phyloP scores from a whole-genome alignment of 2,888 invertebrate species.

The Drosophila lutescens region DNA sequence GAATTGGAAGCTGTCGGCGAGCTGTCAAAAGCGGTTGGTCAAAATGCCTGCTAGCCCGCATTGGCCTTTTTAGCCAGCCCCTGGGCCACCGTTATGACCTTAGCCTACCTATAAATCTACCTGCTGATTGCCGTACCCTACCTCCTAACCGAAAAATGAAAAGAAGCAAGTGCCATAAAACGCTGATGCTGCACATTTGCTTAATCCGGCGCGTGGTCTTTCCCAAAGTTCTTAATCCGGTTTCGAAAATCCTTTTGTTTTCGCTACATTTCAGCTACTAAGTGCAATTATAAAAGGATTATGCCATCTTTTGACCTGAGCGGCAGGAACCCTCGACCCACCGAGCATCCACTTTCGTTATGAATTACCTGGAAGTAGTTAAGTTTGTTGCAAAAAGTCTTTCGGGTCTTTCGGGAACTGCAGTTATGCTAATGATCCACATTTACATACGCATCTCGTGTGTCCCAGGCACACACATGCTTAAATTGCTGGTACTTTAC shows the following conservation, averaged over 20 bases:
- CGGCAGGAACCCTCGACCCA: background rate
- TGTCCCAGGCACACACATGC: conserved; percentile 30
- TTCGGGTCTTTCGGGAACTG: conserved; percentile 6
- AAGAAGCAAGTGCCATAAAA: conserved; percentile 51
- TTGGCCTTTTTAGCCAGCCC: conserved; percentile 21
- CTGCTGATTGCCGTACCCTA: conserved; percentile 2
- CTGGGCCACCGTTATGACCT: conserved; percentile 32
- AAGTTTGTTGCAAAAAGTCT: conserved; percentile 38
- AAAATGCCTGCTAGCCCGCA: conserved; percentile 26
- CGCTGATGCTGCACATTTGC: conserved; percentile 70
- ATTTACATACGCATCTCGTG: conserved; percentile 8
- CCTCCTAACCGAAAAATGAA: conserved; percentile 2
- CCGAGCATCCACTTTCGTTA: conserved; percentile 48
- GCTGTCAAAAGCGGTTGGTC: conserved; percentile 61
- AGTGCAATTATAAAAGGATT: conserved; percentile 79
- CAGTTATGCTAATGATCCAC: conserved; percentile 36
- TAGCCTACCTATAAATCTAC: conserved; percentile 8
- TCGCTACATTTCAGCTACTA: conserved; percentile 65
- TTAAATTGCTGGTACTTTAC: conserved; percentile 34
- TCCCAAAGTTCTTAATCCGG: conserved; percentile 72
- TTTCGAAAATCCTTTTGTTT: conserved; percentile 66
- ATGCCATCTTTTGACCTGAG: conserved; percentile 53
- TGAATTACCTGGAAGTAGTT: conserved; percentile 75
- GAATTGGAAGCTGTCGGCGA: conserved; percentile 74
- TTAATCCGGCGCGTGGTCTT: conserved; percentile 78